phyloP scores from a whole-genome alignment of 2,797 vertebrate species.

The Todus mexicanus region DNA sequence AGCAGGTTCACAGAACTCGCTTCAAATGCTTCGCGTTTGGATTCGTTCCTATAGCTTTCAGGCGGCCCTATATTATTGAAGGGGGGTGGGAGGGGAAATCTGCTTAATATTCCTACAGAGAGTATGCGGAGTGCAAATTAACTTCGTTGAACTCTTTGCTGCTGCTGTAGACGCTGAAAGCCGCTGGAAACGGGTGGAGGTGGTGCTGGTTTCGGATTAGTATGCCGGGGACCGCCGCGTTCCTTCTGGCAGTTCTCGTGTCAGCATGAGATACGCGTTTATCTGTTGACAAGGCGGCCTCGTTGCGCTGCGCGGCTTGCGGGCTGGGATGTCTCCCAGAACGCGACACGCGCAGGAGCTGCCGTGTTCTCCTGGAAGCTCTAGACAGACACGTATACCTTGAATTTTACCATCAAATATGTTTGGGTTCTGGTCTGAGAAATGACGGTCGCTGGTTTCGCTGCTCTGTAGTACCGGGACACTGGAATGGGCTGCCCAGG shows the following conservation, averaged over 20 bases:
- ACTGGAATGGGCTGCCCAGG: too few relatives aligned
- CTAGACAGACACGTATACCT: not conserved
- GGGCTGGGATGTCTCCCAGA: not conserved
- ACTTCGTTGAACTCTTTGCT: not conserved
- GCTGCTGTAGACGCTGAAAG: not conserved
- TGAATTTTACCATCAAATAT: not conserved
- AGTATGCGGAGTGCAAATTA: not conserved
- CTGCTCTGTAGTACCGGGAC: too few relatives aligned
- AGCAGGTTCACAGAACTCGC: slow-evolving; percentile 38
- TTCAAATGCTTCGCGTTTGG: slow-evolving; percentile 57
- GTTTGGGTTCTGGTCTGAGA: not conserved
- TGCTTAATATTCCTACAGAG: slow-evolving; percentile 45
- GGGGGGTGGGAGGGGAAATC: not conserved
- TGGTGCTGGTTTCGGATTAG: not conserved
- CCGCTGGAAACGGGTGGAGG: not conserved
- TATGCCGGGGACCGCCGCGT: not conserved
- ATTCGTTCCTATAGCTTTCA: slow-evolving; percentile 59
- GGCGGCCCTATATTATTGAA: slow-evolving; percentile 23
- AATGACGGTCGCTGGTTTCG: not conserved
- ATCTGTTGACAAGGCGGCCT: not conserved
- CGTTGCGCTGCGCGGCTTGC: not conserved
- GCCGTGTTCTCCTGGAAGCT: not conserved
- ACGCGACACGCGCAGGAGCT: not conserved
- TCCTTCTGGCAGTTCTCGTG: not conserved
- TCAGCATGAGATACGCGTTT: not conserved